A percentile compares a stretch with the other conserved stretches of the same genome.
phyloP scores from a whole-genome alignment of 1,140 invertebrate genomes.

The Eueides isabella region DNA sequence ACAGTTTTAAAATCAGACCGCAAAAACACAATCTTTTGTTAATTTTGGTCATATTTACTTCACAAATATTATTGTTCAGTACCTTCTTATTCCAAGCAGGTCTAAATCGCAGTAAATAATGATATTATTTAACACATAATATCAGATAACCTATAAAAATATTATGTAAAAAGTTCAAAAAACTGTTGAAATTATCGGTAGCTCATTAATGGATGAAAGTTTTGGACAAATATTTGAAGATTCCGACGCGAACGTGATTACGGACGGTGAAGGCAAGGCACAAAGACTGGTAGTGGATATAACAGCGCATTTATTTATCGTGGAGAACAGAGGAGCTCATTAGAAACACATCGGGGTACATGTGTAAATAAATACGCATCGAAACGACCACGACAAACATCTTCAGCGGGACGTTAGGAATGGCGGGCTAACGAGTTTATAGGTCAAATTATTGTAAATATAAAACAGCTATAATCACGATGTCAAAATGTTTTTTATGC shows the following conservation, averaged over 20 bases:
- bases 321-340: conserved; percentile 63
- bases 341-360: conserved; percentile 75
- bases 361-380: conserved; percentile 74
- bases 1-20: conserved; percentile 19
- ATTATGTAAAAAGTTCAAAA: conserved; percentile 73
- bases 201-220: conserved; percentile 79
- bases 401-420: conserved; percentile 49
- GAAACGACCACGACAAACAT: conserved; percentile 60
- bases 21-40: conserved; percentile 20
- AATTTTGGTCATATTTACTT: conserved; percentile 51
- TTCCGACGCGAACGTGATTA: conserved; percentile 70
- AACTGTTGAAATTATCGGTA: conserved; percentile 71
- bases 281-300: conserved; percentile 77
- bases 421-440: neutral
- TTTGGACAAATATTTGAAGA: conserved; percentile 77
- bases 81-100: conserved; percentile 38
- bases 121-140: conserved; percentile 51
- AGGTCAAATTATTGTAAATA: too few species aligned
- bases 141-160: conserved; percentile 34
- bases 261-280: conserved; percentile 54
- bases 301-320: conserved; percentile 67
- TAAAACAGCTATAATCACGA: too few species aligned
- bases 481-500: too few species aligned
- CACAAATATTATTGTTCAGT: conserved; percentile 61
- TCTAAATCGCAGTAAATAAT: conserved; percentile 50